Base-by-base conservation (phyloP, 2,888 invertebrate genomes). In the Dromius quadrimaculatus region DNA sequence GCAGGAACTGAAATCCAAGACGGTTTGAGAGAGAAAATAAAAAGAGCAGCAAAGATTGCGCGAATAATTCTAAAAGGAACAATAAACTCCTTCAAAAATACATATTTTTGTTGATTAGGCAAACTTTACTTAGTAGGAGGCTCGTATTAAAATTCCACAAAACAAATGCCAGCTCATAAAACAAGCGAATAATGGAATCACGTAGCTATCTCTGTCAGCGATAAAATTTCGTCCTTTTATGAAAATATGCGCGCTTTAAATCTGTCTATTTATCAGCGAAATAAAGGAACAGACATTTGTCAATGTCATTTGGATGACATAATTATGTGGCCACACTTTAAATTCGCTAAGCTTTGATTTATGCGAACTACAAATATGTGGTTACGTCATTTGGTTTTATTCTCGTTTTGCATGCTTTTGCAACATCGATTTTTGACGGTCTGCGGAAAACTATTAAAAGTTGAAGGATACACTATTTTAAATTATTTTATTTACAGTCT, bases 341-440 rank as follows among this genome's bases (percentile, higher is more conserved):
- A 47, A 47, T 47, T 47, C 47, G 47, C 47, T 20, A 45, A 47
- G n/a, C 20, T 19, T 47, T 47, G 47, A 47, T 47, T 47, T 47
- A 47, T 47, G 47, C 11, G 6, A 11, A 11, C 9, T 36, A 11
- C 36, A 36, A 36, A 36, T 36, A 1, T 11, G 36, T 36, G n/a
- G n/a, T 36, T 36, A 36, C 36, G 36, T 36, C 36, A 36, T 2
- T n/a, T 36, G n/a, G 36, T 3, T 36, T 3, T 36, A 11, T 36
- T 9, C 36, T 11, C 11, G 36, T 6, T 36, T 36, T 36, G 1
- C 8, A 36, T 8, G 36, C 36, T 11, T 36, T 36, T 36, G 11
- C 36, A 36, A 11, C 36, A 2, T 8, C n/a, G n/a, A n/a, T 36
- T 36, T 36, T 36, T 32, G 2, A 8, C n/a, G n/a, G n/a, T n/a